Conservation (phyloP, 2,888 invertebrate species). For the Acrobasis repandana region DNA sequence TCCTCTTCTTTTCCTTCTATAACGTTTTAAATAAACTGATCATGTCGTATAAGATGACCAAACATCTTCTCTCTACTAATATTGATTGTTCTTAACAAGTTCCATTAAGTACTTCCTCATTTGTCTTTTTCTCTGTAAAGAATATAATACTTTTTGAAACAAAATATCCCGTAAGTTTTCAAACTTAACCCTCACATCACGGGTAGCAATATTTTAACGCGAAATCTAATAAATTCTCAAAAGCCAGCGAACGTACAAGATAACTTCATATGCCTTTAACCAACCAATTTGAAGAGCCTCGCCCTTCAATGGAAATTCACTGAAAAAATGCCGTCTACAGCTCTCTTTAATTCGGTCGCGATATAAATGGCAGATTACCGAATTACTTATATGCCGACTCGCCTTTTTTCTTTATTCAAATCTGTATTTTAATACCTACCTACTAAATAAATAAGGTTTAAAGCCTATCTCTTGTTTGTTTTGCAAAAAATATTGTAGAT, state of each 20-base stretch:
- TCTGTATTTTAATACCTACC: neutral
- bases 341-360: neutral
- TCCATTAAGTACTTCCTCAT: too few species aligned
- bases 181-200: neutral
- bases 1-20: too few species aligned
- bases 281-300: neutral
- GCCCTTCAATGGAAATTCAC: neutral
- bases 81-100: too few species aligned
- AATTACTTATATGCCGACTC: neutral
- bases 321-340: neutral
- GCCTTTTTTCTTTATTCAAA: neutral
- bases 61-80: too few species aligned
- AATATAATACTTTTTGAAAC: too few species aligned
- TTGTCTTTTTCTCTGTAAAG: too few species aligned
- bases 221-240: neutral
- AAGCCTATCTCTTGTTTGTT: too few species aligned
- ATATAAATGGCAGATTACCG: neutral
- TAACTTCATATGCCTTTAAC: constrained; percentile 1
- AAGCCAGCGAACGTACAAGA: neutral
- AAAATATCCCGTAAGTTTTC: neutral
- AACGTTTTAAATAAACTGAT: too few species aligned
- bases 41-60: too few species aligned
- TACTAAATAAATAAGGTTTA: too few species aligned
- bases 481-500: too few species aligned
- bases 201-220: constrained; percentile 2